Evolutionary conservation across 2,888 invertebrate species (phyloP), one percentile per base, ranked within the genome.

Genomic region (Synanthedon vespiformis): DNA sequence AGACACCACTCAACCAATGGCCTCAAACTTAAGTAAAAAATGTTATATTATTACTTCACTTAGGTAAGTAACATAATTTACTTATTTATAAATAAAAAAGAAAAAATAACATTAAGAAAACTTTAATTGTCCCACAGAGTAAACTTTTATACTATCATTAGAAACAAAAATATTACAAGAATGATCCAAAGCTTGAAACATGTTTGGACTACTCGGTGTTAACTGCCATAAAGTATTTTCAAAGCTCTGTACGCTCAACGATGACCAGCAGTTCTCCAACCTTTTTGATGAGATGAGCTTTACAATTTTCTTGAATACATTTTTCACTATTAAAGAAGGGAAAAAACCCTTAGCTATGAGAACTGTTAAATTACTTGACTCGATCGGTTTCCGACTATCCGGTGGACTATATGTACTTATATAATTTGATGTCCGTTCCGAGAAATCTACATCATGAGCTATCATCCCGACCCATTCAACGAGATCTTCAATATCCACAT

Each of bases 401-500:
- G 86, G 87, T 55, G 67, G 70, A 48, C 58, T 57, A 47, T 86
- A 87, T 4, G 73, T 67, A 54, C 83, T 86, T 0, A 86, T 72
- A 48, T 84, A 87, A 2, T 63, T 55, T 53, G 82, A 77, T 8
- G 60, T 64, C 6, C 73, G 72, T 34, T 10, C 10, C 1, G 59
- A 56, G 40, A 80, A 57, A 54, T 79, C 69, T 12, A 62, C 77
- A 27, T 67, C 61, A 18, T 69, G 66, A 11, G 76, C 76, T 12
- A 86, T 54, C 69, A 86, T 70, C 1, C 87, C 87, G 44, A 80
- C 64, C 87, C 87, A 87, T 65, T 87, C 87, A 0, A 72, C 74
- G 57, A 87, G 65, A 57, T 84, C 84, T 1, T 78, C 78, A 41
- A 67, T 55, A 14, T 81, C 75, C 4, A 68, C 68, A 58, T 78